Percentiles rank a stretch among this genome's conserved stretches.
These are phyloP conservation scores for Bos indicus DNA, from an alignment of 2,113 vertebrate genomes.

Conservation along the genomic window DNA sequence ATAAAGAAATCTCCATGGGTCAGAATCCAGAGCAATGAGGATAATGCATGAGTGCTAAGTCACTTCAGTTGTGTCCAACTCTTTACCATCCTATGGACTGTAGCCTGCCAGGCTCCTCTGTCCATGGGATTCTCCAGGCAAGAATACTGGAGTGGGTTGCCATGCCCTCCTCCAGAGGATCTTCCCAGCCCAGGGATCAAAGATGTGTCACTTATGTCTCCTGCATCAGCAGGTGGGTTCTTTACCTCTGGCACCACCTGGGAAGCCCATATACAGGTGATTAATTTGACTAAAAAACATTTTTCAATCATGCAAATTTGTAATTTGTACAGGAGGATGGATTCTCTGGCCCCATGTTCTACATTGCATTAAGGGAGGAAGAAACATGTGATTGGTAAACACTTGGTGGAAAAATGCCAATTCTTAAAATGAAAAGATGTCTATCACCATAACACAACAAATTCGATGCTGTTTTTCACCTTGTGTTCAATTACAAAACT, in stretches of 20 bases:
- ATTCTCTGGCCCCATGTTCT: background rate
- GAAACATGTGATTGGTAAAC: background rate
- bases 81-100: background rate
- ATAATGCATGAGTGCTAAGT: background rate
- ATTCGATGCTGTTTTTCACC: background rate
- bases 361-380: background rate
- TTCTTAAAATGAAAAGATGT: background rate
- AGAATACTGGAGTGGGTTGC: background rate
- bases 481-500: background rate
- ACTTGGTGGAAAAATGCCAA: background rate
- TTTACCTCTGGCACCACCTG: background rate
- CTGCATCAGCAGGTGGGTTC: background rate
- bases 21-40: background rate
- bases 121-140: background rate
- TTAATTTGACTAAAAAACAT: background rate
- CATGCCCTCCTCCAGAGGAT: background rate
- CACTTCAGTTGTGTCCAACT: background rate
- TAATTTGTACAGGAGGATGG: background rate
- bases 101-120: background rate
- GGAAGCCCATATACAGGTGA: background rate
- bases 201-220: background rate
- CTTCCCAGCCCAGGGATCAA: background rate
- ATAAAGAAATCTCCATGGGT: background rate
- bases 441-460: background rate
- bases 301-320: background rate